These are phyloP conservation scores for Euplagia quadripunctaria DNA, from an alignment of 2,888 invertebrate species.

Conservation along the genomic window DNA sequence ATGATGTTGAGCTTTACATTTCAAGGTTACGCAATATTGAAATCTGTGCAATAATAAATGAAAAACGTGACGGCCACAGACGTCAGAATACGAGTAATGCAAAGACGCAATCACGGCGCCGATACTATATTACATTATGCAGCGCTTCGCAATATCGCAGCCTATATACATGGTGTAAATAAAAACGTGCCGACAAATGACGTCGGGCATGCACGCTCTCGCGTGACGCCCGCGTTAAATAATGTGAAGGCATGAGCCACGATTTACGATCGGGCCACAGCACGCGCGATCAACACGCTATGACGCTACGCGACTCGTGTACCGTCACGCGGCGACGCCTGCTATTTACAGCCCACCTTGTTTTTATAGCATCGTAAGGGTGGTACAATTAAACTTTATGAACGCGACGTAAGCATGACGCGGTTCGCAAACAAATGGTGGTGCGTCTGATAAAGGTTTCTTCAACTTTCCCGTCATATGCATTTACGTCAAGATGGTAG, in stretches of 20 bases:
- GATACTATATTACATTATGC: neutral
- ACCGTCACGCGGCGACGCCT: constrained; percentile 40
- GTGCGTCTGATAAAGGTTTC: constrained; percentile 14
- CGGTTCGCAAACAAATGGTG: constrained; percentile 49
- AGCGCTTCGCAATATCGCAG: constrained; percentile 32
- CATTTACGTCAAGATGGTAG: neutral
- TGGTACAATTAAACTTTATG: constrained; percentile 63
- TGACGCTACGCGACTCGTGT: constrained; percentile 44
- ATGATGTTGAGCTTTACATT: neutral
- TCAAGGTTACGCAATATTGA: constrained; percentile 31
- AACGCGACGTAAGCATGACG: constrained; percentile 55
- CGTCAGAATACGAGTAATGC: neutral
- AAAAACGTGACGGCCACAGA: constrained; percentile 40
- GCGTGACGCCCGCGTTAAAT: constrained; percentile 67
- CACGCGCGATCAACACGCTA: constrained; percentile 59
- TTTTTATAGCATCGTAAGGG: constrained; percentile 64
- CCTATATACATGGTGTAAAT: constrained; percentile 42
- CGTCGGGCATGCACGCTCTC: constrained; percentile 52
- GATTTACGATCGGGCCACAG: constrained; percentile 56
- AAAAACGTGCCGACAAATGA: constrained; percentile 54
- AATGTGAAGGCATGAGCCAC: constrained; percentile 64
- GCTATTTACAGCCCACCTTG: constrained; percentile 51
- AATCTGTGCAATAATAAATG: constrained; percentile 41
- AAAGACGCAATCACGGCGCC: neutral
- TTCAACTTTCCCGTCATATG: constrained; percentile 3